Base-by-base conservation (phyloP, 2,113 vertebrate species). In the Nannospalax galili region DNA sequence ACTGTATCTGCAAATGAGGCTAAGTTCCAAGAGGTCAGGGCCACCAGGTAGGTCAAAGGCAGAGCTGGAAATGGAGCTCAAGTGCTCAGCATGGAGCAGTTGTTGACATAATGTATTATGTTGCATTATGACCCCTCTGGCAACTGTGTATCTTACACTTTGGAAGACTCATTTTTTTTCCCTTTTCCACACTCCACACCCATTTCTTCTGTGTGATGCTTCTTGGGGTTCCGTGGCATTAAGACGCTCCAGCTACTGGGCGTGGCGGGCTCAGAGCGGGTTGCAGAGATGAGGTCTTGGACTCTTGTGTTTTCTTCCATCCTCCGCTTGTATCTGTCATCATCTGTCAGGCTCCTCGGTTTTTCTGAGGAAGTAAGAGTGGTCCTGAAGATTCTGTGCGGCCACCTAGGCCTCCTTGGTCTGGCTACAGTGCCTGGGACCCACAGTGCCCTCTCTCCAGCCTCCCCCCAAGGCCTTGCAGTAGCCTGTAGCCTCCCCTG, bases 21-120 rank as follows among this genome's bases (percentile, higher is more conserved):
- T 0, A 1, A 80, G 48, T 30, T 60, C 0, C 0, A 0, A 40
- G 40, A 28, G 37, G 69, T 26, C 2, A 28, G 30, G 56, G 26
- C 58, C 35, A 73, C 92, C 48, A 52, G 48, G 64, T 65, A 35
- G 28, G 75, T 45, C 1, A 52, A 75, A 64, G 56, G 45, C 84
- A 32, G 40, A 65, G 35, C 1, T 15, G 45, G 42, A 32, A 82
- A 52, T 5, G 26, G 62, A 81, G 22, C 56, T 60, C 52, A 79
- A 45, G 52, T 7, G 20, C 32, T 58, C 2, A 2, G 12, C 52
- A 2, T 58, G 20, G 52, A 19, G 52, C 20, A 28, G 64, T 26
- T 5, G 56, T 81, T 35, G 78, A 58, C 42, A 37, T 14, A 26
- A 20, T 58, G 78, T 58, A 32, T 88, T 64, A 9, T 16, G 58